phyloP scores from a whole-genome alignment of 1,140 invertebrate species.

The Sminthurinus signatus region DNA sequence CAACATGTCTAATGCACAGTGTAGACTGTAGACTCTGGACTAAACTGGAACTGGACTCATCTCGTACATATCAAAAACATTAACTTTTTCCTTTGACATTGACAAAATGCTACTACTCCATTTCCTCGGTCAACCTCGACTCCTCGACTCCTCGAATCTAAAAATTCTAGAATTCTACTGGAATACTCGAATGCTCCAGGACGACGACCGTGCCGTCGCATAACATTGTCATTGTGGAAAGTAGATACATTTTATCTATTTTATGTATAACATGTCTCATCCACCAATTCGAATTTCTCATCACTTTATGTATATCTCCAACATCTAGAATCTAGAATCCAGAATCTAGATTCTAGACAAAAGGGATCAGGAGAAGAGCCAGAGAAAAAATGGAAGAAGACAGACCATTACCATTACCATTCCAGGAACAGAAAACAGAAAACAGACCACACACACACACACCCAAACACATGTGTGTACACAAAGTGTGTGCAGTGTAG shows the following conservation, averaged over 20 bases:
- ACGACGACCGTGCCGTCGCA: not conserved
- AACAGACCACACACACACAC: not conserved
- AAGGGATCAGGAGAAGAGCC: too few relatives aligned
- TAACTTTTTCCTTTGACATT: constrained; percentile 35
- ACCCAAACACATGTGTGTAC: not conserved
- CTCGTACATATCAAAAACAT: constrained; percentile 32
- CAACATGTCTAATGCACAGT: not conserved
- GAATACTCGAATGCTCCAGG: not conserved
- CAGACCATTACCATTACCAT: too few relatives aligned
- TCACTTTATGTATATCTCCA: not conserved
- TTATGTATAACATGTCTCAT: not conserved
- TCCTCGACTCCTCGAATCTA: not conserved
- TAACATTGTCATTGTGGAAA: not conserved
- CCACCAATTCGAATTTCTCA: constrained; percentile 21
- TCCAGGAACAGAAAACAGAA: too few relatives aligned
- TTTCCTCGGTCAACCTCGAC: constrained; percentile 30
- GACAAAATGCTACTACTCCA: constrained; percentile 36
- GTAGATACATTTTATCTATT: not conserved
- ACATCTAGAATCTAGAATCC: not conserved
- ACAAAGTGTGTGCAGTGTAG: too few relatives aligned
- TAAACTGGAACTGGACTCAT: not conserved
- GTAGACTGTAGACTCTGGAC: constrained; percentile 19
- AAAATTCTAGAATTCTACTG: not conserved
- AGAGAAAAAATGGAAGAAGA: too few relatives aligned
- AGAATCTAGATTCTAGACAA: not conserved